Evolutionary conservation across 2,113 vertebrate genomes (phyloP), one percentile per base, ranked within the genome.

Genomic region (Bufo bufo): DNA sequence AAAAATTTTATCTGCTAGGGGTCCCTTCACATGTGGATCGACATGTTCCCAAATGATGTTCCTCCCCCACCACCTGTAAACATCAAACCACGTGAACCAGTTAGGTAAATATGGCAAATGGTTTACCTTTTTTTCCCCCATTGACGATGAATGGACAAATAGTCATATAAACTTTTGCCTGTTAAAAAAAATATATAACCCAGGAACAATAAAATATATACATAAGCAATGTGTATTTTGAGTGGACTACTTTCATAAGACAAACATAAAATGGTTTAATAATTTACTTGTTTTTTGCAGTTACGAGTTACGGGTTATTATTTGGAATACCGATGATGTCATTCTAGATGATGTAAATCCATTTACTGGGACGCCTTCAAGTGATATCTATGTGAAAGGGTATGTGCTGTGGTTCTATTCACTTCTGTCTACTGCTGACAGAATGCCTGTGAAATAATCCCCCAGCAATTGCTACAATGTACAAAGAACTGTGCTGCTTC

Each of bases 311-410:
- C 95, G 96, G 63, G 96, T 99, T 65, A 97, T 97, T 91, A 96
- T 99, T 85, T 99, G 98, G 98, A 99, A 99, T 90, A 97, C 96
- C 0, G 97, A 99, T 0, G 93, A 97, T 0, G 97, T 99, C 49
- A 95, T 97, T 77, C 95, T 99, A 91, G 97, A 97, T 59, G 98
- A 99, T 0, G 94, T 98, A 85, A 99, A 98, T 89, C 97, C 96
- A 0, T 93, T 99, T 91, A 99, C 97, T 0, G 97, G 98, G 83
- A 94, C 95, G 71, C 94, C 93, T 3, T 98, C 97, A 0, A 98
- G 97, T 0, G 98, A 99, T 92, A 99, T 99, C 92, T 99, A 99
- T 0, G 94, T 99, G 61, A 99, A 97, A 94, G 97, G 97, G 98
- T 98, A 72, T 80, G 91, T 88, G 14, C 71, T 47, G 47, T 49